These are phyloP conservation scores for Callorhinus ursinus DNA, from an alignment of 2,113 vertebrate species.

Conservation along the genomic window DNA sequence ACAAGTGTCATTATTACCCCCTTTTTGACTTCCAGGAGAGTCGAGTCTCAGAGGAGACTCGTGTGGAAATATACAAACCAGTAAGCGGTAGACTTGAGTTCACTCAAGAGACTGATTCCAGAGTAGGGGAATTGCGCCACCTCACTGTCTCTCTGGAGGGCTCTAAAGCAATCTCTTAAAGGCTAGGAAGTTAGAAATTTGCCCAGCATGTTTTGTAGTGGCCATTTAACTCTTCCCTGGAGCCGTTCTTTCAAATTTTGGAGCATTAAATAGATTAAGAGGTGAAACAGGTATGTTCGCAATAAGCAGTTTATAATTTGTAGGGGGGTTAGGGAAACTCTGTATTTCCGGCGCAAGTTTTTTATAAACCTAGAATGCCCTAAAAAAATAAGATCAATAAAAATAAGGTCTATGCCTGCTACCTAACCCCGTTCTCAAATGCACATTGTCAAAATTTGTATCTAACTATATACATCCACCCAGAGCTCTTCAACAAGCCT, in stretches of 20 bases:
- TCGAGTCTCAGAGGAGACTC: background rate
- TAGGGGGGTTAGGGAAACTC: background rate
- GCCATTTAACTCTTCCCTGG: background rate
- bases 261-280: slow-evolving; percentile 23
- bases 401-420: background rate
- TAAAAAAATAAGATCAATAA: background rate
- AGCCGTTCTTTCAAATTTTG: background rate
- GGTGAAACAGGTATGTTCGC: background rate
- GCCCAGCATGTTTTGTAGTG: background rate
- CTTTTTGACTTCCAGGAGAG: background rate
- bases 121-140: background rate
- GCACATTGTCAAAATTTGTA: background rate
- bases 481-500: background rate
- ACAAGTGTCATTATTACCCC: background rate
- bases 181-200: background rate
- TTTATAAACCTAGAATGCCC: background rate
- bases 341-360: background rate
- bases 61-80: background rate
- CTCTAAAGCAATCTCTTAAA: background rate
- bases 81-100: background rate
- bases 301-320: slow-evolving; percentile 9
- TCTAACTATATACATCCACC: background rate
- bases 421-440: background rate
- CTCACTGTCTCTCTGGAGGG: background rate
- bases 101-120: background rate